A percentile compares a stretch with the other conserved stretches of the same genome.
Evolutionary conservation across 2,797 vertebrate genomes (phyloP).

Genomic region (Distichodus sexfasciatus): DNA sequence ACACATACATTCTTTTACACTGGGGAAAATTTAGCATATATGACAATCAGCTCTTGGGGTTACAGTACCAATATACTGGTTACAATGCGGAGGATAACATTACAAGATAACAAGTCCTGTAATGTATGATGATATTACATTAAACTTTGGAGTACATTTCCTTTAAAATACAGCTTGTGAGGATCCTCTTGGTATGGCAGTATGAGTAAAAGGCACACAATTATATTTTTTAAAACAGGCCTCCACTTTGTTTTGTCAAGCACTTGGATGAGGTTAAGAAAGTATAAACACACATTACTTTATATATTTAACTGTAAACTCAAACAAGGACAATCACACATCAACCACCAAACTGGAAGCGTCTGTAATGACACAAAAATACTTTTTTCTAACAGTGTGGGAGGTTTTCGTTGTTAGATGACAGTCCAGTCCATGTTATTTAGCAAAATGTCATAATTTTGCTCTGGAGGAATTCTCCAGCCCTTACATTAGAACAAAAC

Average conservation of each 20-base stretch:
- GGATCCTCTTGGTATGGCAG: constrained; percentile 14
- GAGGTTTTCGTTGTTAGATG: constrained; percentile 22
- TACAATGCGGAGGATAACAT: constrained; percentile 29
- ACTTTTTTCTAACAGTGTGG: constrained; percentile 10
- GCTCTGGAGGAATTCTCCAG: neutral
- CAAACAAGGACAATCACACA: neutral
- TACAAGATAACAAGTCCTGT: constrained; percentile 2
- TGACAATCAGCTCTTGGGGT: constrained; percentile 29
- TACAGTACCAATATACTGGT: constrained; percentile 35
- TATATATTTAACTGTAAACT: neutral
- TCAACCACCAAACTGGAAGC: constrained; percentile 31
- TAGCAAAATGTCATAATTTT: neutral
- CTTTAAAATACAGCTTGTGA: constrained; percentile 3
- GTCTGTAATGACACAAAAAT: constrained; percentile 19
- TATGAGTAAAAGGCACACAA: constrained; percentile 47
- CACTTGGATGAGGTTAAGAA: constrained; percentile 32
- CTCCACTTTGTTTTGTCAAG: constrained; percentile 24
- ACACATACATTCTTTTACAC: constrained; percentile 34
- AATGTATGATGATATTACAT: constrained; percentile 12
- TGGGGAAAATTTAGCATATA: constrained; percentile 19
- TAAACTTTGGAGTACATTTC: neutral
- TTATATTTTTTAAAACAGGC: constrained; percentile 22
- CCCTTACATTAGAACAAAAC: constrained; percentile 1
- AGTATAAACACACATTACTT: constrained; percentile 25
- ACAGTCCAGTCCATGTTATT: neutral